These are phyloP conservation scores for Andrena chrysosceles DNA, from an alignment of 2,888 invertebrate species.

Conservation along the genomic window DNA sequence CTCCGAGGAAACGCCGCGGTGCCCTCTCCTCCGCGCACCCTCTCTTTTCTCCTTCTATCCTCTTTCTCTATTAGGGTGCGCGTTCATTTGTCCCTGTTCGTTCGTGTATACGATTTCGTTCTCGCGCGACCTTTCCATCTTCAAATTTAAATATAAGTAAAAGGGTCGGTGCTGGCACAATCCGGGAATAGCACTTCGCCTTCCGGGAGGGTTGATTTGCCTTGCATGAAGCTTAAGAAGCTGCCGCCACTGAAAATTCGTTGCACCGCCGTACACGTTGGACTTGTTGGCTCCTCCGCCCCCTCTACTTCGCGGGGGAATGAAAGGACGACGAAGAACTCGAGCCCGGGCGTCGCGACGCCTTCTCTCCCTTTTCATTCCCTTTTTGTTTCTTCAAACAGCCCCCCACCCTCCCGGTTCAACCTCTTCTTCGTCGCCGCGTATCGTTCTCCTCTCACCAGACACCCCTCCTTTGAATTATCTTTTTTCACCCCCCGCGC, in stretches of 20 bases:
- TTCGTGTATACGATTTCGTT: slow-evolving; percentile 35
- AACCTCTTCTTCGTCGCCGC: slow-evolving; percentile 28
- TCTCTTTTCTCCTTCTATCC: neutral
- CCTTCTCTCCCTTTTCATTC: slow-evolving; percentile 58
- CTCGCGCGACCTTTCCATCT: slow-evolving; percentile 74
- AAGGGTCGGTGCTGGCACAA: slow-evolving; percentile 79
- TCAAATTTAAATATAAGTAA: slow-evolving; percentile 84
- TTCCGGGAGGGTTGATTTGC: slow-evolving; percentile 82
- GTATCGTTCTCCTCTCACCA: slow-evolving; percentile 18
- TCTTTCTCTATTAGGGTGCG: neutral
- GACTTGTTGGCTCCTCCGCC: slow-evolving; percentile 15
- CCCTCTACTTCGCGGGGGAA: slow-evolving; percentile 35
- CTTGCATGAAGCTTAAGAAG: slow-evolving; percentile 83
- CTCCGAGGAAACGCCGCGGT: neutral
- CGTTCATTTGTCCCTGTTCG: slow-evolving; percentile 53
- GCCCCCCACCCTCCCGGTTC: neutral
- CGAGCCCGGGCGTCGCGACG: slow-evolving; percentile 73
- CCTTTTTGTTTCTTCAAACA: slow-evolving; percentile 62
- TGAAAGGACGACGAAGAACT: slow-evolving; percentile 32
- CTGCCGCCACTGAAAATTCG: slow-evolving; percentile 73
- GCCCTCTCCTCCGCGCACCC: neutral
- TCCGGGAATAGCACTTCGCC: slow-evolving; percentile 79
- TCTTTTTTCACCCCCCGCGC: slow-evolving; percentile 35
- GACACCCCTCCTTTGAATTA: slow-evolving; percentile 45
- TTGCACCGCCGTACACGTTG: slow-evolving; percentile 67